These are phyloP conservation scores for Calameuta filiformis DNA, from an alignment of 2,888 invertebrate species.

Conservation along the genomic window DNA sequence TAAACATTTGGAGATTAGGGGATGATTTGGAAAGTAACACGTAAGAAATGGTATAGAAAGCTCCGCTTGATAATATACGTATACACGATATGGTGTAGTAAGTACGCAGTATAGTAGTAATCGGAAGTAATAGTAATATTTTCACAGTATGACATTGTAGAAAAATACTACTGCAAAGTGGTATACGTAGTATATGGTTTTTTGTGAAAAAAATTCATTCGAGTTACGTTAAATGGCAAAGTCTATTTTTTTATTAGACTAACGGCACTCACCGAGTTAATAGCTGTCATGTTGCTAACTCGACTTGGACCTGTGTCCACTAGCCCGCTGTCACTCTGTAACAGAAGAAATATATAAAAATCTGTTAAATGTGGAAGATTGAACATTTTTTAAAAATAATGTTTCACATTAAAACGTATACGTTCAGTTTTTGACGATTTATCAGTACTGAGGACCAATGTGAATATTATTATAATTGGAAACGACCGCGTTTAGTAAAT, in stretches of 20 bases:
- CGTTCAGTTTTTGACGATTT: background rate
- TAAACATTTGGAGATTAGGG: background rate
- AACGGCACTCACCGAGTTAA: conserved; percentile 63
- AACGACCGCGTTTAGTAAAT: too few species aligned
- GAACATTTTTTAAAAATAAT: background rate
- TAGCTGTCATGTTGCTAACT: conserved; percentile 65
- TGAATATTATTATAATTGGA: background rate
- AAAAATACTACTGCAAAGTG: background rate
- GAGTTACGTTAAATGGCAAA: too few species aligned
- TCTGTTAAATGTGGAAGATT: background rate
- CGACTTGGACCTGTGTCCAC: conserved; percentile 64
- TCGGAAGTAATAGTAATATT: background rate
- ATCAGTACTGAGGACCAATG: background rate
- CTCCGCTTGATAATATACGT: background rate
- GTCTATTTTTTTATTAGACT: background rate
- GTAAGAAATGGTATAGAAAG: background rate
- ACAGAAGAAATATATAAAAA: conserved; percentile 34
- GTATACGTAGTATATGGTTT: background rate
- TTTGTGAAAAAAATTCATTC: background rate
- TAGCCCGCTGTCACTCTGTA: conserved; percentile 66
- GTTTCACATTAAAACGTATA: background rate
- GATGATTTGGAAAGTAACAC: background rate
- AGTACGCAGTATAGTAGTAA: background rate
- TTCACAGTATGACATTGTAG: background rate
- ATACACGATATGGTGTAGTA: background rate